Conservation (phyloP, 2,888 invertebrate genomes). For the Heliconius cydno region DNA sequence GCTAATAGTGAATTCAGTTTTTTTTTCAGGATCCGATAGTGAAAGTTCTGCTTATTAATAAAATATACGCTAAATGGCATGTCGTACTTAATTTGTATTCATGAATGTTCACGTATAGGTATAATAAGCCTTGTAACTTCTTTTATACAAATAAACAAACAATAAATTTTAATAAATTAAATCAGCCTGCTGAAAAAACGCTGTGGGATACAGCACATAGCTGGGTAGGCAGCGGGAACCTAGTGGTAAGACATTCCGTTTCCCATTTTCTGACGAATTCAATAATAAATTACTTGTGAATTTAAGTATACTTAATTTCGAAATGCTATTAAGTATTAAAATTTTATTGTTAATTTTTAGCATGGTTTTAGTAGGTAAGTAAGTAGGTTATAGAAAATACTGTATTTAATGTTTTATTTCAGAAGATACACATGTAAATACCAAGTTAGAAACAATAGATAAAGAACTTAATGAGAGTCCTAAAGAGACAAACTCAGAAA, state of each 20-base stretch:
- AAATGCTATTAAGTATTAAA: background rate
- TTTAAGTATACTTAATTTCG: background rate
- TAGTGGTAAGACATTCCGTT: too few species aligned
- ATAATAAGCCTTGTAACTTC: slow-evolving; percentile 3
- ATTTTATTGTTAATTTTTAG: background rate
- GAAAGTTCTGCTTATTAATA: slow-evolving; percentile 1
- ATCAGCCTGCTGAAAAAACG: too few species aligned
- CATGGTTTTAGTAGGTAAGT: too few species aligned
- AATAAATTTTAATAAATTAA: too few species aligned
- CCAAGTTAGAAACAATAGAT: slow-evolving; percentile 13
- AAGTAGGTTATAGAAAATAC: too few species aligned
- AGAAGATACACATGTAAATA: slow-evolving; percentile 26
- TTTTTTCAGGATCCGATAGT: background rate
- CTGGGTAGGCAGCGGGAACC: too few species aligned
- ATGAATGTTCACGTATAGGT: background rate
- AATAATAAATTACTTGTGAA: background rate
- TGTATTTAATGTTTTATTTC: slow-evolving; percentile 8
- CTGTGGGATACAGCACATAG: too few species aligned
- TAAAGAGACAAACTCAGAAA: slow-evolving; percentile 50
- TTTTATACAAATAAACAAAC: background rate
- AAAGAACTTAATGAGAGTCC: slow-evolving; percentile 48
- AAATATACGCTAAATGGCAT: background rate
- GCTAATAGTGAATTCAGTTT: slow-evolving; percentile 46
- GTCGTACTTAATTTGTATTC: slow-evolving; percentile 6
- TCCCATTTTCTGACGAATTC: too few species aligned